Conservation (phyloP, 2,797 vertebrate genomes). For the Muscicapa comitata region DNA sequence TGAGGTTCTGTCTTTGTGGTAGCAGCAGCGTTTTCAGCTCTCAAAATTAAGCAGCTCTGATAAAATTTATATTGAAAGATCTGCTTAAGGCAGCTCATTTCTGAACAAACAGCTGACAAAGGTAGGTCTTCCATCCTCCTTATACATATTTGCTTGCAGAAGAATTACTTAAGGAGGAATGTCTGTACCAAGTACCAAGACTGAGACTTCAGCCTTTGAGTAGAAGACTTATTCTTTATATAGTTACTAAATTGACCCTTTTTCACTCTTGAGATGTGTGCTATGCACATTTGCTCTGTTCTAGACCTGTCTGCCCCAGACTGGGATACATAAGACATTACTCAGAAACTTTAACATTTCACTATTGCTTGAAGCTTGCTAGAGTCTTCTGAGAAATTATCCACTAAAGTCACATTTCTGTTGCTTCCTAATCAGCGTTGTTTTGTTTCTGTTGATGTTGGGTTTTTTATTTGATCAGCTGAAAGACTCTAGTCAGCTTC, state of each 20-base stretch:
- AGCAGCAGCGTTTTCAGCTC: neutral
- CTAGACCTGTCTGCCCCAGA: neutral
- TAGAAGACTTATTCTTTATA: neutral
- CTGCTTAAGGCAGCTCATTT: neutral
- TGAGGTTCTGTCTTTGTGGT: neutral
- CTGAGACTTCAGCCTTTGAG: neutral
- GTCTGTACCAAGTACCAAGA: neutral
- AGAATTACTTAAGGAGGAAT: neutral
- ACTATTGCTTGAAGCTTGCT: neutral
- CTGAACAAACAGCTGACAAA: neutral
- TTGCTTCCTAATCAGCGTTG: neutral
- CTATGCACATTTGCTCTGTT: neutral
- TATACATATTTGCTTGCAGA: neutral
- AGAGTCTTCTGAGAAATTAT: neutral
- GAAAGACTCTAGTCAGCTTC: neutral
- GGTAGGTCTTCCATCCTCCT: neutral
- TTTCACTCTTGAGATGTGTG: neutral
- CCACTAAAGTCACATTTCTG: fast-evolving
- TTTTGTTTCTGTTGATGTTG: neutral
- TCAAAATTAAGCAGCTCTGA: neutral
- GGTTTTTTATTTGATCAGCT: neutral
- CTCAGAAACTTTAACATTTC: neutral
- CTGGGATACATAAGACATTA: fast-evolving
- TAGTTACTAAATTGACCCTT: neutral
- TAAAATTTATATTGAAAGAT: neutral